Percentiles rank a stretch among this genome's conserved stretches.
These are phyloP conservation scores for Blastomussa wellsi DNA, from an alignment of 92 coral and sea anemone species.

Conservation along the genomic window DNA sequence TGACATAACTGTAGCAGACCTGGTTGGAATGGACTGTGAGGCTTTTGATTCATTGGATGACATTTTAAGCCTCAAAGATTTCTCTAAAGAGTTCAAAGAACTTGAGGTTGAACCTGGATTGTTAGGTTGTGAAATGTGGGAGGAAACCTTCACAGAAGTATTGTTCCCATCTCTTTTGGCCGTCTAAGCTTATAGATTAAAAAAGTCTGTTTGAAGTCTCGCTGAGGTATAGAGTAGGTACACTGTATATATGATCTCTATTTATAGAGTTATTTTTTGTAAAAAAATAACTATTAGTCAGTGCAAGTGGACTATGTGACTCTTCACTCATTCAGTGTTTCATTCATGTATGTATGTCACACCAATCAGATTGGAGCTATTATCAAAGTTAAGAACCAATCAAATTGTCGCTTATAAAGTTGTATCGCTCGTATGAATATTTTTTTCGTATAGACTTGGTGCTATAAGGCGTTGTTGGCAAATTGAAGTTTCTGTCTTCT, in stretches of 20 bases:
- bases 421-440: too few species aligned
- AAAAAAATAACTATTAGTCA: too few species aligned
- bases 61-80: conserved; percentile 68
- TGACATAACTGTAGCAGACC: conserved; percentile 67
- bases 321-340: too few species aligned
- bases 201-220: not conserved
- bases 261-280: too few species aligned
- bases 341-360: too few species aligned
- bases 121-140: conserved; percentile 87
- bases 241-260: not conserved
- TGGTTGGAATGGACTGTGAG: conserved; percentile 74
- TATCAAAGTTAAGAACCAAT: too few species aligned
- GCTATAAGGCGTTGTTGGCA: too few species aligned
- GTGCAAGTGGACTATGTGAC: too few species aligned
- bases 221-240: not conserved
- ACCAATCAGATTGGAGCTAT: too few species aligned
- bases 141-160: conserved; percentile 94
- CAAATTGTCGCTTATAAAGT: too few species aligned
- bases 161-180: conserved; percentile 91
- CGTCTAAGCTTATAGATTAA: conserved; percentile 54
- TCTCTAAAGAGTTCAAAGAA: conserved; percentile 70
- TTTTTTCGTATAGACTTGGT: too few species aligned
- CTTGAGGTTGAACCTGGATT: conserved; percentile 78
- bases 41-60: conserved; percentile 82
- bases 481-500: too few species aligned